A percentile compares a stretch with the other conserved stretches of the same genome.
Conservation (phyloP, 1,140 invertebrate genomes). For the Brachionus paranguensis region DNA sequence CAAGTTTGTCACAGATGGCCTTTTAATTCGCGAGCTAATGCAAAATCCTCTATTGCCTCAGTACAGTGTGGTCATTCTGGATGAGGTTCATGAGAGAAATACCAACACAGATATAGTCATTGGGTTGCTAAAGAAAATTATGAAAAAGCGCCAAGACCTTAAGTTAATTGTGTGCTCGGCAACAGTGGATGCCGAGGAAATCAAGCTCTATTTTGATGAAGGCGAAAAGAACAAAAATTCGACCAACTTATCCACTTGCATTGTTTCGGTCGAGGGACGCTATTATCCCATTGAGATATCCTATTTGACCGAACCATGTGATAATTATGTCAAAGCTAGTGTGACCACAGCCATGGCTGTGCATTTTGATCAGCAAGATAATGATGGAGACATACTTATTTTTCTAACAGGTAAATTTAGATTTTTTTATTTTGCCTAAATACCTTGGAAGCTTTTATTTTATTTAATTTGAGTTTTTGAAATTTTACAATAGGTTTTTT, state of each 20-base stretch:
- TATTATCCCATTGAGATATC: slow-evolving; percentile 79
- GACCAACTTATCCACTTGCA: slow-evolving; percentile 56
- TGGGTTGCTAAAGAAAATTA: slow-evolving; percentile 86
- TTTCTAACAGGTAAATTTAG: slow-evolving; percentile 68
- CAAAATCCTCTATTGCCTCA: slow-evolving; percentile 79
- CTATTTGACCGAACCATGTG: slow-evolving; percentile 58
- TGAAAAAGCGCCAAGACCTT: slow-evolving; percentile 74
- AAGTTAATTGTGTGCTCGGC: slow-evolving; percentile 86
- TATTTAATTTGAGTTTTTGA: no score
- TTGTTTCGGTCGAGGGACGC: slow-evolving; percentile 80
- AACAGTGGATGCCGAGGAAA: slow-evolving; percentile 80
- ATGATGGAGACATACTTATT: slow-evolving; percentile 78
- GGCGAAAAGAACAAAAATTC: neutral
- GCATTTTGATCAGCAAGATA: slow-evolving; percentile 61
- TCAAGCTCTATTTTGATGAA: slow-evolving; percentile 42
- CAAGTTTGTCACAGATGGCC: slow-evolving; percentile 90
- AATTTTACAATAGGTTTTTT: no score
- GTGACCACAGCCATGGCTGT: neutral
- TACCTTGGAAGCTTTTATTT: no score
- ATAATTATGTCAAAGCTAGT: slow-evolving; percentile 28
- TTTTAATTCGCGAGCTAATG: slow-evolving; percentile 87
- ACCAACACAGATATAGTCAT: slow-evolving; percentile 86
- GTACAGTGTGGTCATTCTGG: slow-evolving; percentile 82
- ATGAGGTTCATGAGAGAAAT: slow-evolving; percentile 91
- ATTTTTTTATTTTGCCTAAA: neutral